Conservation (phyloP, 2,888 invertebrate genomes). For the Eristalis arbustorum region DNA sequence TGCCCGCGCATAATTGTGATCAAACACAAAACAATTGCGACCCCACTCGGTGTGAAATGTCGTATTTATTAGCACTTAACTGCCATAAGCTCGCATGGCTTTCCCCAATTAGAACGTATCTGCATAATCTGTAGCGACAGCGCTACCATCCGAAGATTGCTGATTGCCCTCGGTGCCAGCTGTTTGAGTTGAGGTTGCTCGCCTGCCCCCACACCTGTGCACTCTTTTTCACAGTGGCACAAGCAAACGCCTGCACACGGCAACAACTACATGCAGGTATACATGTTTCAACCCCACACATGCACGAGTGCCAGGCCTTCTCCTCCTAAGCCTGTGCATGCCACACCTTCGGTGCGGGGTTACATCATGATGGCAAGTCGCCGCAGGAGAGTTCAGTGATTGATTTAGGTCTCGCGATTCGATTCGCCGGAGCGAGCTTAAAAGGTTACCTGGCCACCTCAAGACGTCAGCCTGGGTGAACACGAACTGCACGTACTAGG, state of each 20-base stretch:
- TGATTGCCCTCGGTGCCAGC: not conserved
- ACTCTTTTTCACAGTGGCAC: not conserved
- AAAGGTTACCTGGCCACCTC: not conserved
- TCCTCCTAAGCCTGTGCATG: not conserved
- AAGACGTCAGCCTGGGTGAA: not conserved
- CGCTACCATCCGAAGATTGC: not conserved
- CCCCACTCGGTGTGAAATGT: not conserved
- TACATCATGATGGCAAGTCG: constrained; percentile 54
- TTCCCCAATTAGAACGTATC: not conserved
- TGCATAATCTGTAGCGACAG: not conserved
- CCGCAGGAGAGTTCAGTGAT: constrained; percentile 53
- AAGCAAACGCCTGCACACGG: not conserved
- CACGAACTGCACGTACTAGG: not conserved
- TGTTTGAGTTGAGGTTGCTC: not conserved
- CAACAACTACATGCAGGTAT: not conserved
- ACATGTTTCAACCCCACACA: not conserved
- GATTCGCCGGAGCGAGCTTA: constrained; percentile 10
- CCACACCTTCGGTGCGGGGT: constrained; percentile 57
- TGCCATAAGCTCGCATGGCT: not conserved
- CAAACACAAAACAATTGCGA: not conserved
- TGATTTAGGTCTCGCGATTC: constrained; percentile 47
- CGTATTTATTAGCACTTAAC: not conserved
- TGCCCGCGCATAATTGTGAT: not conserved
- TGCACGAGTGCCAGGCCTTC: not conserved
- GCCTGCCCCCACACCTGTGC: not conserved